Evolutionary conservation across 35 echinoderm and acorn worm genomes (phyloP).

Genomic region (Strongylocentrotus purpuratus): DNA sequence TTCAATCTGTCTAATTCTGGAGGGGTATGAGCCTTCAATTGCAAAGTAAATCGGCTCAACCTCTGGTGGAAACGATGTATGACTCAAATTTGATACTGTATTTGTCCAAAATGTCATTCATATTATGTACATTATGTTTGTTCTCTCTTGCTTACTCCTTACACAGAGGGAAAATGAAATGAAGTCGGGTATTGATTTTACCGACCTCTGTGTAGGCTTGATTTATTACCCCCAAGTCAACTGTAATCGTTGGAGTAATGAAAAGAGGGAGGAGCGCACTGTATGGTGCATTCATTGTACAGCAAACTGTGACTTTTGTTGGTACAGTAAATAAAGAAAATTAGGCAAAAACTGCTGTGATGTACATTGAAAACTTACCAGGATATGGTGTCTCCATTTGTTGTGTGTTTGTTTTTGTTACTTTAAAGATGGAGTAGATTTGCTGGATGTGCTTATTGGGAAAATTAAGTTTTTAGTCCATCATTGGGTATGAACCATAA

Average conservation of each 20-base stretch:
- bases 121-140: neutral
- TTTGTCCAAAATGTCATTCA: neutral
- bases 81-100: conserved; percentile 1
- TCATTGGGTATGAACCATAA: no score
- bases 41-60: neutral
- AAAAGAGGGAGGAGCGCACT: neutral
- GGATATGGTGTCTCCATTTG: neutral
- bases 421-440: no score
- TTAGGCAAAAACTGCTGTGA: conserved; percentile 38
- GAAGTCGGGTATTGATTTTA: neutral
- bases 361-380: neutral
- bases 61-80: neutral
- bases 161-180: neutral
- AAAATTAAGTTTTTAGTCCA: no score
- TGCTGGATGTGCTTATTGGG: no score
- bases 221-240: conserved; percentile 10
- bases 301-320: conserved; percentile 26
- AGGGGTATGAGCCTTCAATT: neutral
- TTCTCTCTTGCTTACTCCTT: neutral
- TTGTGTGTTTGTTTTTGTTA: no score
- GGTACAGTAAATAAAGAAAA: conserved; percentile 38
- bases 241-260: neutral
- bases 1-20: neutral
- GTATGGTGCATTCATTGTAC: neutral
- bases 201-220: neutral